Base-by-base conservation (phyloP, 2,113 vertebrate species). In the Ictalurus furcatus region DNA sequence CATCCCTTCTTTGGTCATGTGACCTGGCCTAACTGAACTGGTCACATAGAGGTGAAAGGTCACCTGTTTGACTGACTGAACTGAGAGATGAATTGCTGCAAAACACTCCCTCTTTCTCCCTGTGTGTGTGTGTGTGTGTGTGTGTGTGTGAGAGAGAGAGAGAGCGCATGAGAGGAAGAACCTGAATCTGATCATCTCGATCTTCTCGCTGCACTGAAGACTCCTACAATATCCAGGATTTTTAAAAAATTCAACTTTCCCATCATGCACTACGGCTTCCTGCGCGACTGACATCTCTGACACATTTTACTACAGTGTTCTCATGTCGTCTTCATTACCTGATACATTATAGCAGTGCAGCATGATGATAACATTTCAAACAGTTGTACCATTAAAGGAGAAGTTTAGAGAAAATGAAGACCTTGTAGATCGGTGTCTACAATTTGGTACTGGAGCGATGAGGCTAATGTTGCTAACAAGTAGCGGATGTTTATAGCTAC, bases 1-100 rank as follows among this genome's bases (percentile, higher is more conserved):
- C 98, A 99, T 92, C 98, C 98, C 0, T 99, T 99, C 94, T 99
- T 99, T 91, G 94, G 95, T 88, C 94, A 91, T 59, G 96, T 97
- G 94, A 94, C 96, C 90, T 98, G 98, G 98, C 88, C 88, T 23
- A 89, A 89, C 19, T 89, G 65, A 89, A 63, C n/a, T 1, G 54
- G 71, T 63, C 54, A 52, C 48, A 9, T 9, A 34, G 37, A 73
- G 48, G 79, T 58, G 48, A 40, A 65, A 61, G n/a, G 87, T 59
- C 86, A 52, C 54, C 59, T 34, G 23, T 28, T 14, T 8, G 25
- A 84, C 65, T 44, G 56, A 65, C 83, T 28, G 59, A 40, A 30
- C 81, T 28, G 48, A 84, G 56, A 74, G 28, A 25, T 59, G 34
- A n/a, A 17, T 30, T 69, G 23, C 48, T 80, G 78, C 78, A 80